Percentiles rank a stretch among this genome's conserved stretches.
phyloP scores from a whole-genome alignment of 2,113 vertebrate species.

The Bubo scandiacus region DNA sequence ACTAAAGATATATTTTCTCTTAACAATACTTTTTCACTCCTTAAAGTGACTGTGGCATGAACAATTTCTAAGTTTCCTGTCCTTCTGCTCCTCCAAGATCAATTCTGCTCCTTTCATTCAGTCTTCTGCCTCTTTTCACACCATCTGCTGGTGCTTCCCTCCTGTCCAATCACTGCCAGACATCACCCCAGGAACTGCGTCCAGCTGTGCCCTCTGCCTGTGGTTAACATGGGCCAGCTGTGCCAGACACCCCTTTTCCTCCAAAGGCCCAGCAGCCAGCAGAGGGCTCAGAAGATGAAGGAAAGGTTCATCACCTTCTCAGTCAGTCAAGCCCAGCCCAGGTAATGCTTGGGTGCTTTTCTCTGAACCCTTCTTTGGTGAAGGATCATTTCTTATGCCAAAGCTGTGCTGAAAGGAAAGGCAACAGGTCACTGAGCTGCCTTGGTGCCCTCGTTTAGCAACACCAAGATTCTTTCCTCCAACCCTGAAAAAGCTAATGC shows the following conservation, averaged over 20 bases:
- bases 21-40: neutral
- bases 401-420: neutral
- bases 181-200: neutral
- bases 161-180: neutral
- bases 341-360: rapidly evolving
- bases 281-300: neutral
- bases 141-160: neutral
- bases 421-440: neutral
- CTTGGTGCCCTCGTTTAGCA: neutral
- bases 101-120: neutral
- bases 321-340: neutral
- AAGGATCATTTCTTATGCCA: neutral
- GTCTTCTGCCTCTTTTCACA: neutral
- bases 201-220: neutral
- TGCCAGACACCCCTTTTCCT: neutral
- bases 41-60: neutral
- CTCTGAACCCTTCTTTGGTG: neutral
- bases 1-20: neutral
- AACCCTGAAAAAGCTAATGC: neutral
- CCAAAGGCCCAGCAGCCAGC: neutral
- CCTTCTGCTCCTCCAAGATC: neutral
- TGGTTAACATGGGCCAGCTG: neutral
- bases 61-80: neutral
- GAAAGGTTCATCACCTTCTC: neutral
- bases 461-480: neutral